These are phyloP conservation scores for Drosophila buzzatii DNA, from an alignment of 2,888 invertebrate species.

Conservation along the genomic window DNA sequence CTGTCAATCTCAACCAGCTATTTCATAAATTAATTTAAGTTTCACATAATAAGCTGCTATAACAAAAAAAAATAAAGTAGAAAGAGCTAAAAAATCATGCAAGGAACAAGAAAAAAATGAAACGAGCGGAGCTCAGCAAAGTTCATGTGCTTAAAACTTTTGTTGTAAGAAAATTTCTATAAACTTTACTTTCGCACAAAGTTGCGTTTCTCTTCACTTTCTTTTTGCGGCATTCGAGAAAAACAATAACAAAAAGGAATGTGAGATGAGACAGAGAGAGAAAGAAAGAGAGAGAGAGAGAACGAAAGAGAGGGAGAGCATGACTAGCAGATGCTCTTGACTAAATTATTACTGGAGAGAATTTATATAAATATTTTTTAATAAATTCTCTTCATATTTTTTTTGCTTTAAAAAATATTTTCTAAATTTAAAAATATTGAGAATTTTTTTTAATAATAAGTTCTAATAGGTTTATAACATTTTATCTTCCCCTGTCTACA, in stretches of 20 bases:
- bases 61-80: constrained; percentile 12
- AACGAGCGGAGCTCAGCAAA: constrained; percentile 39
- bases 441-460: too few relatives aligned
- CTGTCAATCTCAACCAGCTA: constrained; percentile 62
- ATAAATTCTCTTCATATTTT: too few relatives aligned
- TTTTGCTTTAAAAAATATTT: too few relatives aligned
- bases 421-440: too few relatives aligned
- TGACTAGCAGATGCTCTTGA: neutral
- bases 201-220: constrained; percentile 41
- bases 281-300: too few relatives aligned
- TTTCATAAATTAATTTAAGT: constrained; percentile 78
- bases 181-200: constrained; percentile 59
- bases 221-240: constrained; percentile 31
- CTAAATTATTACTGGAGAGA: neutral
- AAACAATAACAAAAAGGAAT: constrained; percentile 8
- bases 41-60: constrained; percentile 66
- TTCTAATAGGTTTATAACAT: too few relatives aligned
- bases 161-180: constrained; percentile 56
- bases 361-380: too few relatives aligned
- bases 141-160: constrained; percentile 76
- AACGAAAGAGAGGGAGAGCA: too few relatives aligned
- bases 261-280: too few relatives aligned
- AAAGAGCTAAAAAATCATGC: constrained; percentile 9
- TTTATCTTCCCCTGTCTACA: neutral
- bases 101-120: neutral